Percentiles rank a stretch among this genome's conserved stretches.
These are phyloP conservation scores for Apocheima hispidaria DNA, from an alignment of 2,888 invertebrate species.

Conservation along the genomic window DNA sequence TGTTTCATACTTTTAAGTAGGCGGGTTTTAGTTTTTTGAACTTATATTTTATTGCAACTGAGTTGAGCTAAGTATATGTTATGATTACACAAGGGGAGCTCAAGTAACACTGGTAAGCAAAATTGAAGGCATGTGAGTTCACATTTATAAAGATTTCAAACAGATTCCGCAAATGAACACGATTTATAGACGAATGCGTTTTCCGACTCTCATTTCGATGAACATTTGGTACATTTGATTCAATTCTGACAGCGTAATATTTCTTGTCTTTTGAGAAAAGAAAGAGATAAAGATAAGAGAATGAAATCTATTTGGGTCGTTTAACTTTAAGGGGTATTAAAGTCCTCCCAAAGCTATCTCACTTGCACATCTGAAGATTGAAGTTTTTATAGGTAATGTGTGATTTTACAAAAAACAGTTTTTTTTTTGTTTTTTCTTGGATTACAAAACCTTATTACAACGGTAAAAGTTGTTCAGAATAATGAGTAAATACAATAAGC, in stretches of 20 bases:
- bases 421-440: no score
- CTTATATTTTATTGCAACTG: no score
- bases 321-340: background rate
- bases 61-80: background rate
- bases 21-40: no score
- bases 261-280: constrained; percentile 50
- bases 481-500: no score
- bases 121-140: constrained; percentile 64
- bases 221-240: constrained; percentile 66
- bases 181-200: constrained; percentile 82
- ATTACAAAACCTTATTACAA: no score
- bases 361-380: no score
- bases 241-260: constrained; percentile 71
- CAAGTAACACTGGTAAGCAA: constrained; percentile 57
- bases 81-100: constrained; percentile 42
- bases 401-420: no score
- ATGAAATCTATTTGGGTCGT: background rate
- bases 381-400: no score
- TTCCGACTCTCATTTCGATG: constrained; percentile 75
- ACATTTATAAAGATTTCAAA: constrained; percentile 82
- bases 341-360: no score
- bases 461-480: no score
- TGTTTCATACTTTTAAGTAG: no score
- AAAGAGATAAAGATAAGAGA: constrained; percentile 20
- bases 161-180: constrained; percentile 81